Percentiles rank a stretch among this genome's conserved stretches.
Evolutionary conservation across 2,113 vertebrate genomes (phyloP).

Genomic region (Hippocampus abdominalis): DNA sequence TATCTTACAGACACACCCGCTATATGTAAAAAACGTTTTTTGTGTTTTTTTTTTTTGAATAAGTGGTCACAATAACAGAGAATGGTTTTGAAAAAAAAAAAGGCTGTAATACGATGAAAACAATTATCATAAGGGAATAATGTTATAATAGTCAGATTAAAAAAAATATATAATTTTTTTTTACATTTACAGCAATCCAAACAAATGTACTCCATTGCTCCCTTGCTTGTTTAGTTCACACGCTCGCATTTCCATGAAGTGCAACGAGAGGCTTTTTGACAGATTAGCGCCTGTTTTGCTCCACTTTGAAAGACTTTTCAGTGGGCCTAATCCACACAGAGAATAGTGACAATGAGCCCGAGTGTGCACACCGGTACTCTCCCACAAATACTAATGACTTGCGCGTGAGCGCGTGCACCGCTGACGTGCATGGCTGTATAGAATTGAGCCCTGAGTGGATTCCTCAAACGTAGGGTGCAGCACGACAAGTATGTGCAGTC

Average conservation of each 20-base stretch:
- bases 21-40: too few species aligned
- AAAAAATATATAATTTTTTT: too few species aligned
- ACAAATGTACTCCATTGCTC: constrained; percentile 28
- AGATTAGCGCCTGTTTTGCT: constrained; percentile 44
- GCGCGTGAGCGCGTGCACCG: not conserved
- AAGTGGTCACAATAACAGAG: too few species aligned
- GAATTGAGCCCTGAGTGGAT: constrained; percentile 42
- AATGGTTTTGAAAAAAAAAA: too few species aligned
- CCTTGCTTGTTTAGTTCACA: constrained; percentile 36
- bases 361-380: constrained; percentile 34
- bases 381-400: constrained; percentile 54
- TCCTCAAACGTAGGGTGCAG: constrained; percentile 30
- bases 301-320: constrained; percentile 43
- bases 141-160: too few species aligned
- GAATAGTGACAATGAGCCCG: constrained; percentile 42
- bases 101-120: too few species aligned
- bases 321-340: constrained; percentile 43
- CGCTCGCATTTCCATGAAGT: not conserved
- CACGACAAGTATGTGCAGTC: not conserved
- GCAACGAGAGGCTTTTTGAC: not conserved
- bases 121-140: too few species aligned
- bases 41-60: too few species aligned
- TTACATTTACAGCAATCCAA: not conserved
- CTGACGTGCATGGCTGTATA: constrained; percentile 27
- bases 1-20: too few species aligned